Evolutionary conservation across 37 sponge, comb jelly and placozoan species (phyloP).

Genomic region (Ephydatia muelleri): DNA sequence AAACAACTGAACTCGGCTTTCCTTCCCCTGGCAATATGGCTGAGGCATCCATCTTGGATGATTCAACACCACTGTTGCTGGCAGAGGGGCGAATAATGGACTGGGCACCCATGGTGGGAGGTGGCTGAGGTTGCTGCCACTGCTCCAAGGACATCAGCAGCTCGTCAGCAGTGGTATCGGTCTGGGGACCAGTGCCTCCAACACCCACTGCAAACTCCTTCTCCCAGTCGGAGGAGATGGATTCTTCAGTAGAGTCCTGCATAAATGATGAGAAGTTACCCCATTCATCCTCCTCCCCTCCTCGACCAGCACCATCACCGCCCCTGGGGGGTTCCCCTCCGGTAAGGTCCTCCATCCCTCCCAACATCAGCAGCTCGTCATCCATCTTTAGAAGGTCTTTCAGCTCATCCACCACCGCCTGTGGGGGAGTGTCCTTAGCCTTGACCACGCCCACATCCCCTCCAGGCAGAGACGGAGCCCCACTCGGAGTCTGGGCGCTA

Average conservation of each 20-base stretch:
- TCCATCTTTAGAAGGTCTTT: background rate
- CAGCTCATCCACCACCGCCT: background rate
- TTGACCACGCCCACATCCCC: background rate
- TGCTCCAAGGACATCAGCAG: background rate
- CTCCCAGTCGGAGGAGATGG: constrained; percentile 55
- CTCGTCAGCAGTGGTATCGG: background rate
- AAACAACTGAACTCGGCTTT: background rate
- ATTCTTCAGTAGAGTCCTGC: background rate
- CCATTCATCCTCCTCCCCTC: constrained; percentile 30
- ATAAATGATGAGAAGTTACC: constrained; percentile 57
- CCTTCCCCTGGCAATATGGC: background rate
- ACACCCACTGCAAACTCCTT: constrained; percentile 42
- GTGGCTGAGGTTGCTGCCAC: background rate
- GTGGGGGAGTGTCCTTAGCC: constrained; percentile 5
- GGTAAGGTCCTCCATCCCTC: background rate
- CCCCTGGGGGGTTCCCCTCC: background rate
- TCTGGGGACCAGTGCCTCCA: background rate
- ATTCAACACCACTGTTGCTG: background rate
- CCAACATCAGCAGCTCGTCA: background rate
- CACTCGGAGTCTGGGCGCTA: constrained; percentile 1
- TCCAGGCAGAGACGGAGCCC: constrained; percentile 25
- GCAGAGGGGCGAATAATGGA: background rate
- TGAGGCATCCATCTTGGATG: background rate
- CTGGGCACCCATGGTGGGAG: background rate
- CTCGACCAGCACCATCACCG: background rate